Percentiles rank a stretch among this genome's conserved stretches.
These are phyloP conservation scores for Actenoides hombroni DNA, from an alignment of 2,113 vertebrate genomes.

Conservation along the genomic window DNA sequence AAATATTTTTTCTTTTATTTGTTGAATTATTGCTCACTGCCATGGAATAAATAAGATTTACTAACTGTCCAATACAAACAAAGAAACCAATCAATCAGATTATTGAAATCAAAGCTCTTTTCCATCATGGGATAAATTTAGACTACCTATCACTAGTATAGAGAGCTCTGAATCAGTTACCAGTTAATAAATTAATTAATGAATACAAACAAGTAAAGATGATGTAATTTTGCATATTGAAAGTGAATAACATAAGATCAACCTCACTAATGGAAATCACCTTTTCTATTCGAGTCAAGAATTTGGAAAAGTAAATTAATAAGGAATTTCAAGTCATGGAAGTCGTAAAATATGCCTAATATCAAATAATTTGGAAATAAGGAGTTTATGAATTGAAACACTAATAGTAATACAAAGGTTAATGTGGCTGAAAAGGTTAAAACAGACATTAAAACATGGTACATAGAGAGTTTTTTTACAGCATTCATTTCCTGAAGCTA, in stretches of 20 bases:
- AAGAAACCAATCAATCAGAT: background rate
- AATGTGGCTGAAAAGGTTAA: constrained; percentile 41
- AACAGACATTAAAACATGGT: background rate
- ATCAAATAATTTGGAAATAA: background rate
- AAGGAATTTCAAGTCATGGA: background rate
- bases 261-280: background rate
- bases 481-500: background rate
- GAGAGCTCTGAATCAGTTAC: background rate
- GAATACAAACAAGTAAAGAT: background rate
- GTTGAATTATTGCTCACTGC: background rate
- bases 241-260: background rate
- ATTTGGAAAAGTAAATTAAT: background rate
- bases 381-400: background rate
- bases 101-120: background rate
- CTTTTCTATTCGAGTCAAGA: background rate
- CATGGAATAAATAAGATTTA: background rate
- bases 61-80: background rate
- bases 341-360: background rate
- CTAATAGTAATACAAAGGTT: constrained; percentile 13
- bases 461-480: background rate
- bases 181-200: background rate
- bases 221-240: background rate
- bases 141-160: background rate
- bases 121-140: background rate
- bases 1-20: background rate